These are phyloP conservation scores for Abrostola tripartita DNA, from an alignment of 2,888 invertebrate genomes.

Conservation along the genomic window DNA sequence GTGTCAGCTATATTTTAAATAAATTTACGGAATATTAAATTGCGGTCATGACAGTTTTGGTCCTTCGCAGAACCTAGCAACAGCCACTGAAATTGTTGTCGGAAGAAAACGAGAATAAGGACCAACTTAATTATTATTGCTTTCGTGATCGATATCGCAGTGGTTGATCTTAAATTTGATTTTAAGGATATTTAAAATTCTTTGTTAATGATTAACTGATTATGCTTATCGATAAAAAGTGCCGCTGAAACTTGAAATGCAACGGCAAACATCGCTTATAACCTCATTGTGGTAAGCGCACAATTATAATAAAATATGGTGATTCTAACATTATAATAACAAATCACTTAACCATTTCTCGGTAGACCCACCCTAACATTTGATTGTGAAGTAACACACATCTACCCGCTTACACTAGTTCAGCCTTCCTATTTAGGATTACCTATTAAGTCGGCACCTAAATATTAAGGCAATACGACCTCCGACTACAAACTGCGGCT, in stretches of 20 bases:
- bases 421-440: constrained; percentile 26
- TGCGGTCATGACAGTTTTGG: not conserved
- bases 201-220: no score
- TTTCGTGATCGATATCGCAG: no score
- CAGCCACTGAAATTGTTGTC: no score
- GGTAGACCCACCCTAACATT: not conserved
- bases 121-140: no score
- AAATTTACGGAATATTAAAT: constrained; percentile 16
- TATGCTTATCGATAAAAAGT: no score
- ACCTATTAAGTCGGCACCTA: constrained; percentile 19
- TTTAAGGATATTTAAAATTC: no score
- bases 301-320: no score
- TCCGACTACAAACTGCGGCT: constrained; percentile 26
- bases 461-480: constrained; percentile 30
- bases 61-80: not conserved
- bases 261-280: no score
- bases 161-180: no score
- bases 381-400: constrained; percentile 1
- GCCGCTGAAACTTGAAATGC: no score
- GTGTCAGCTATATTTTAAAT: constrained; percentile 26
- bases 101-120: not conserved
- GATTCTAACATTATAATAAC: not conserved
- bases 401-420: not conserved
- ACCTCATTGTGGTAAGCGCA: no score
- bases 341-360: not conserved